Evolutionary conservation across 2,797 vertebrate genomes (phyloP).

Genomic region (Fistularia tabacaria): DNA sequence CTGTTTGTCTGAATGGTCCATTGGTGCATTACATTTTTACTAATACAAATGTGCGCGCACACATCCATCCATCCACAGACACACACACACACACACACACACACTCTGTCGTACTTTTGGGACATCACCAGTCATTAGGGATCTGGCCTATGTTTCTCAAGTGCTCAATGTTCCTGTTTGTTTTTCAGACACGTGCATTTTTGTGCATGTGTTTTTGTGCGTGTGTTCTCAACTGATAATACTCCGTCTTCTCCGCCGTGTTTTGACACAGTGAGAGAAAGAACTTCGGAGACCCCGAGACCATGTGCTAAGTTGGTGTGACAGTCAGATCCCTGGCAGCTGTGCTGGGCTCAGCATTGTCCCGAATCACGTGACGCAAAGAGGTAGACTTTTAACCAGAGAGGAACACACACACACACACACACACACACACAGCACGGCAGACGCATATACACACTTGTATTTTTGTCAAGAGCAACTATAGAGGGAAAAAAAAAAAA

Average conservation of each 20-base stretch:
- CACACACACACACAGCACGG: conserved; percentile 2
- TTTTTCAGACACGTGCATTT: conserved; percentile 6
- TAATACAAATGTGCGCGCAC: no score
- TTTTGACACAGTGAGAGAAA: conserved; percentile 23
- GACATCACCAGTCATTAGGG: conserved; percentile 26
- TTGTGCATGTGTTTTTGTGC: conserved; percentile 2
- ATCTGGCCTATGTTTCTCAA: conserved; percentile 19
- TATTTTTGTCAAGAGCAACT: no score
- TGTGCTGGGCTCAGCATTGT: conserved; percentile 38
- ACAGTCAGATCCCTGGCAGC: conserved; percentile 40
- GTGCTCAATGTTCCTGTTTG: conserved; percentile 19
- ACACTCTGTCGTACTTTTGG: conserved; percentile 22
- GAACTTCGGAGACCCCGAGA: conserved; percentile 21
- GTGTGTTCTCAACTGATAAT: conserved; percentile 23
- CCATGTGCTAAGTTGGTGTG: conserved; percentile 31
- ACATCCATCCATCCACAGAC: no score
- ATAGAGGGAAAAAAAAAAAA: no score
- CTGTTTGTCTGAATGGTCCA: conserved; percentile 36
- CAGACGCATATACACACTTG: neutral
- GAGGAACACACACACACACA: conserved; percentile 1
- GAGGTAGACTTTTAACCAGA: neutral
- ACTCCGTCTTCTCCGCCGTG: conserved; percentile 21
- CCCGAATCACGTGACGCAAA: conserved; percentile 30
- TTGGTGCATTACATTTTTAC: conserved; percentile 26
- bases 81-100: conserved; percentile 16